Evolutionary conservation across 2,797 vertebrate species (phyloP), one percentile per base, ranked within the genome.

Genomic region (Argyrosomus regius): DNA sequence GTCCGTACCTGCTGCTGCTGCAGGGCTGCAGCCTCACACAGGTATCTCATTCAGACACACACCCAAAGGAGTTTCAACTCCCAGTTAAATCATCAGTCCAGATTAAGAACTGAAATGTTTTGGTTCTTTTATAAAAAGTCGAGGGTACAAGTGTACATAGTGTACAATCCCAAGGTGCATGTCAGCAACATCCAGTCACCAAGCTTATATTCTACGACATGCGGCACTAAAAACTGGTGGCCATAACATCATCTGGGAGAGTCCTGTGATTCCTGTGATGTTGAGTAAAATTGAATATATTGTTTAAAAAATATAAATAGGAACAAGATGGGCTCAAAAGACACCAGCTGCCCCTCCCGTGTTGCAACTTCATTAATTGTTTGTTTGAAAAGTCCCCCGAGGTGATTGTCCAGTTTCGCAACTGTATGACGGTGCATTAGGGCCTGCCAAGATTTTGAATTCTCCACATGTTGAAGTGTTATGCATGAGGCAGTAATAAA

Each of bases 1-100:
- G 94, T 87, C 96, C 96, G 0, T 96, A 96, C 93, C 94, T 96
- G 89, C 95, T 96, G 84, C 87, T 96, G 83, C 94, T 96, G 82
- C 95, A 94, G 85, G 96, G 96, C 81, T 94, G 88, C 91, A 95
- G 93, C 89, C 85, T 69, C 63, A 45, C 82, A 88, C 95, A 96
- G 96, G 96, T 96, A 94, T 66, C 61, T 41, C 68, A 82, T 85
- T 82, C 86, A 86, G 4, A 64, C 84, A 68, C 73, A 67, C 63
- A 31, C 24, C 22, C 39, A 57, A 41, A 39, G 8, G 8, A 39
- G 35, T 9, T 39, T 39, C 8, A 45, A 45, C 43, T 45, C 43
- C 10, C 11, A 43, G 41, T 43, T 43, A 43, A 43, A 43, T 43
- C 10, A 12, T 43, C 8, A 43, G 6, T 31, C 31, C 41, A 43